phyloP scores from a whole-genome alignment of 2,113 vertebrate genomes.

The Carassius carassius region DNA sequence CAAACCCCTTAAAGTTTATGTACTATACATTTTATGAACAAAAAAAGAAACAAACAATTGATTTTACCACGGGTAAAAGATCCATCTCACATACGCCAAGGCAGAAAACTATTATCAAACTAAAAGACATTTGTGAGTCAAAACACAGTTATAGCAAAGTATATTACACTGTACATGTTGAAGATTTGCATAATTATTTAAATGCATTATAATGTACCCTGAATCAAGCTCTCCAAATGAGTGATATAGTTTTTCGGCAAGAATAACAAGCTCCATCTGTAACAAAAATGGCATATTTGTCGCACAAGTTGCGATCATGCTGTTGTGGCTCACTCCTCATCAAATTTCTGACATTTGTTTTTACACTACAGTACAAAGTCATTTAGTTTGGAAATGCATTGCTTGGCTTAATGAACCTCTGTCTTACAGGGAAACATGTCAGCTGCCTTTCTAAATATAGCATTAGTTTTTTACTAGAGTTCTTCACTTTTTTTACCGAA shows the following conservation, averaged over 20 bases:
- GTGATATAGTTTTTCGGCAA: conserved; percentile 37
- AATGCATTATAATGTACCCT: conserved; percentile 56
- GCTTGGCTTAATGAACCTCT: conserved; percentile 8
- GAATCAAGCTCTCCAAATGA: conserved; percentile 52
- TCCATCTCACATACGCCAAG: not conserved
- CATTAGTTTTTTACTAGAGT: conserved; percentile 43
- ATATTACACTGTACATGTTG: conserved; percentile 45
- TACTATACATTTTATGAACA: conserved; percentile 32
- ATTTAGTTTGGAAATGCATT: conserved; percentile 31
- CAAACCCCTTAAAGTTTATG: conserved; percentile 18
- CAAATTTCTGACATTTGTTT: conserved; percentile 13
- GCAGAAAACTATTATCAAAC: conserved; percentile 27
- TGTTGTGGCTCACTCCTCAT: conserved; percentile 28
- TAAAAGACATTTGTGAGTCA: conserved; percentile 44
- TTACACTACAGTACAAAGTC: conserved; percentile 47
- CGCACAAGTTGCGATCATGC: not conserved
- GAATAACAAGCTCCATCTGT: conserved; percentile 34
- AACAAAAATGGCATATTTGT: conserved; percentile 7
- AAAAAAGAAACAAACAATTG: not conserved
- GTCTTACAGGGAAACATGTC: conserved; percentile 43
- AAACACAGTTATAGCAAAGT: conserved; percentile 49
- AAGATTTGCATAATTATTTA: conserved; percentile 52
- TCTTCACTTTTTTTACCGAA: conserved; percentile 61
- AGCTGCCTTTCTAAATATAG: not conserved
- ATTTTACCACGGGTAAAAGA: not conserved